Percentiles rank a stretch among this genome's conserved stretches.
Conservation (phyloP, 1,140 invertebrate genomes). For the Yoshiicerus persimilis region DNA sequence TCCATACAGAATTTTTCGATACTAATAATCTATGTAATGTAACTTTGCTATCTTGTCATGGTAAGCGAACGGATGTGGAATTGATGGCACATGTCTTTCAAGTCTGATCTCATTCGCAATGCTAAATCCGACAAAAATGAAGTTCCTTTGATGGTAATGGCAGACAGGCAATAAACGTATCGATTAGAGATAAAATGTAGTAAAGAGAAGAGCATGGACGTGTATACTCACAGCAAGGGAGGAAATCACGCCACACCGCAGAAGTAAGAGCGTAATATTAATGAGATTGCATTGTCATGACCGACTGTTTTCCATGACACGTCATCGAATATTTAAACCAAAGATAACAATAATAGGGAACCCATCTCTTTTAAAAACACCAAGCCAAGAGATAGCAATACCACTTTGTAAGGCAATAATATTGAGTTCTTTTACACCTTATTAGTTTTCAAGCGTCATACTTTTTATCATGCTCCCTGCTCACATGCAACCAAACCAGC, state of each 20-base stretch:
- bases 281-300: background rate
- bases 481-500: background rate
- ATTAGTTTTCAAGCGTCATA: background rate
- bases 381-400: background rate
- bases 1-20: too few relatives aligned
- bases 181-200: background rate
- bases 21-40: too few relatives aligned
- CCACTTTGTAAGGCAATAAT: background rate
- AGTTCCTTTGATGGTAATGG: too few relatives aligned
- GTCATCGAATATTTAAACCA: background rate
- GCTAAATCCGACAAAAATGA: too few relatives aligned
- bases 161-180: too few relatives aligned
- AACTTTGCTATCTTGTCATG: too few relatives aligned
- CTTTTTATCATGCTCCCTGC: background rate
- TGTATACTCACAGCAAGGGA: background rate
- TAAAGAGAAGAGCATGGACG: background rate
- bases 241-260: background rate
- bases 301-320: background rate
- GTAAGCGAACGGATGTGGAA: too few relatives aligned
- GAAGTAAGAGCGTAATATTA: background rate
- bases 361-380: background rate
- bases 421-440: background rate
- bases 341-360: background rate
- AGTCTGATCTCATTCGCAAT: too few relatives aligned
- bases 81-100: too few relatives aligned